A percentile compares a stretch with the other conserved stretches of the same genome.
phyloP scores from a whole-genome alignment of 2,797 vertebrate species.

The Micrastur ruficollis region DNA sequence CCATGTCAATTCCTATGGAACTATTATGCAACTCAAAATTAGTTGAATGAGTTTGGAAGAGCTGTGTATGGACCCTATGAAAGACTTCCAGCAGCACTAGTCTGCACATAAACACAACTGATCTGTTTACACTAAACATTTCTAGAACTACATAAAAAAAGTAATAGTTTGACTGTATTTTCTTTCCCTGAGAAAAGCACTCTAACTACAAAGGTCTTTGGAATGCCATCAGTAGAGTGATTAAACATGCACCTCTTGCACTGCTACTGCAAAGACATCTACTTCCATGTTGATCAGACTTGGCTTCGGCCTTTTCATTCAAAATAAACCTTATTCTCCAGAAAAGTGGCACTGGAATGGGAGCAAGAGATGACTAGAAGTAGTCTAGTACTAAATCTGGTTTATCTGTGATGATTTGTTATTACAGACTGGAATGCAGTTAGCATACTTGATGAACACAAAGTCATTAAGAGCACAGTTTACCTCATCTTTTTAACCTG shows the following conservation, averaged over 20 bases:
- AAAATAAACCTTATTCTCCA: not conserved
- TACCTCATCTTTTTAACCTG: not conserved
- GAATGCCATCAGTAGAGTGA: constrained; percentile 12
- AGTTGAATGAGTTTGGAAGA: not conserved
- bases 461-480: not conserved
- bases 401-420: not conserved
- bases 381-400: not conserved
- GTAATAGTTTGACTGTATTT: not conserved
- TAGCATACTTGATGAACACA: not conserved
- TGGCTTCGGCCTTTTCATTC: not conserved
- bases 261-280: not conserved
- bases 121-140: not conserved
- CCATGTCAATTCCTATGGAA: not conserved
- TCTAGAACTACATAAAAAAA: constrained; percentile 10
- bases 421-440: not conserved
- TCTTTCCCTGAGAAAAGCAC: constrained; percentile 62
- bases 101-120: not conserved
- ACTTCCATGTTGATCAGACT: not conserved
- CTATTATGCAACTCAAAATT: not conserved
- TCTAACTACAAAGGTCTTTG: constrained; percentile 39
- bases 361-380: not conserved
- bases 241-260: not conserved
- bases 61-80: not conserved
- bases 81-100: not conserved
- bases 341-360: not conserved